Evolutionary conservation across 2,113 vertebrate genomes (phyloP).

Genomic region (Oreotrochilus melanogaster): DNA sequence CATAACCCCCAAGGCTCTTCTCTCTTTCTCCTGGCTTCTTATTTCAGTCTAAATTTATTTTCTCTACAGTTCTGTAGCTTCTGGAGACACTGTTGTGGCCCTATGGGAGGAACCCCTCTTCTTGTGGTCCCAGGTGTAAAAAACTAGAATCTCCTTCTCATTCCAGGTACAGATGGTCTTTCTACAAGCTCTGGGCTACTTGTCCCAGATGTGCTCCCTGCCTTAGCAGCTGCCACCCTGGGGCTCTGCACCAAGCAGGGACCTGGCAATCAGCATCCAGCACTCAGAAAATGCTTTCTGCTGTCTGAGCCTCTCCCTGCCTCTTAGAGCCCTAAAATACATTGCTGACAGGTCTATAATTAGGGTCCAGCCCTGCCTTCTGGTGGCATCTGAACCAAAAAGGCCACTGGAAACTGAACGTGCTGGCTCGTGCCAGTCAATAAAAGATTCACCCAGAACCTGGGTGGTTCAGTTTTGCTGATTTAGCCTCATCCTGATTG

Average conservation of each 20-base stretch:
- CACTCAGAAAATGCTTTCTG: background rate
- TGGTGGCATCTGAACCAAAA: background rate
- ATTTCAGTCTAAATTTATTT: background rate
- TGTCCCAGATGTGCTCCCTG: background rate
- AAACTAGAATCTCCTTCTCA: background rate
- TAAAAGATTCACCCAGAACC: background rate
- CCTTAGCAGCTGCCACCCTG: background rate
- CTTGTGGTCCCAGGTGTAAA: background rate
- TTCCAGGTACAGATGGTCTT: background rate
- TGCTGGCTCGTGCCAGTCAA: background rate
- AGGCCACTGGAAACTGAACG: background rate
- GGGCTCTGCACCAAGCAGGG: background rate
- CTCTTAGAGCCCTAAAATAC: background rate
- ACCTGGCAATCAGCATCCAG: accelerated
- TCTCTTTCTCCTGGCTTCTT: background rate
- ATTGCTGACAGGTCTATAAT: slow-evolving; percentile 42
- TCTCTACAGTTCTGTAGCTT: background rate
- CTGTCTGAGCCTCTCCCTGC: background rate
- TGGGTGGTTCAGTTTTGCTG: background rate
- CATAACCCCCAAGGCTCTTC: background rate
- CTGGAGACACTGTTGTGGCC: background rate
- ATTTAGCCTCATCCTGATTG: background rate
- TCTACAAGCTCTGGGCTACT: background rate
- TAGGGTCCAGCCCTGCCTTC: background rate
- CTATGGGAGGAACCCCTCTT: background rate